Evolutionary conservation across 2,797 vertebrate species (phyloP).

Genomic region (Pyrrhura leucotis): DNA sequence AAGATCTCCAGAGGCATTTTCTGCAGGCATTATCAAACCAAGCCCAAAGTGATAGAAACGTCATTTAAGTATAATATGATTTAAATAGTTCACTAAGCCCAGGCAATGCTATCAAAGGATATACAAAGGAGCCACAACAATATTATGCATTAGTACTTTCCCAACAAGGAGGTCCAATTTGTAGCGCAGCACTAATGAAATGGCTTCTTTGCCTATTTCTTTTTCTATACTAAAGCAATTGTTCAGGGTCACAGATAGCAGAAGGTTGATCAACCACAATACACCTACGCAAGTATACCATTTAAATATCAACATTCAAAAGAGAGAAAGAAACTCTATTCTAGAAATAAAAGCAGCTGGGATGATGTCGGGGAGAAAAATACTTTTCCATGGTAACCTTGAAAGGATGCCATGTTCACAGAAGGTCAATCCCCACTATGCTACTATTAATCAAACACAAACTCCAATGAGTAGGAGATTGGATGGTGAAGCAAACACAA

Average conservation of each 20-base stretch:
- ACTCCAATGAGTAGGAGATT: not conserved
- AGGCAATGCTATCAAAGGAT: not conserved
- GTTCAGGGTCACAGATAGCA: not conserved
- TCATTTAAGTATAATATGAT: not conserved
- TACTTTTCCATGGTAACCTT: constrained; percentile 59
- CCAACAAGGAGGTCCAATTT: not conserved
- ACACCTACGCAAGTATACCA: not conserved
- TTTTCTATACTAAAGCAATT: not conserved
- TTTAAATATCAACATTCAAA: constrained; percentile 40
- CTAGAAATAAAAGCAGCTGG: constrained; percentile 23
- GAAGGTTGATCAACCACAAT: not conserved
- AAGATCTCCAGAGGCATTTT: not conserved
- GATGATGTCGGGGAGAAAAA: constrained; percentile 22
- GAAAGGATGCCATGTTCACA: not conserved
- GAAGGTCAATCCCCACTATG: constrained; percentile 7
- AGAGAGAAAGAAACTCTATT: not conserved
- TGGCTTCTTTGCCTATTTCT: not conserved
- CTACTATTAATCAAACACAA: constrained; percentile 38
- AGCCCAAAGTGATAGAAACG: not conserved
- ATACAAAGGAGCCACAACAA: not conserved
- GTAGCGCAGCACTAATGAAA: not conserved
- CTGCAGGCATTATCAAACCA: not conserved
- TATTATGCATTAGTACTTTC: not conserved
- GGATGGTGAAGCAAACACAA: constrained; percentile 13
- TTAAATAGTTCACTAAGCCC: not conserved